Evolutionary conservation across 2,888 invertebrate species (phyloP).

Genomic region (Noctua pronuba): DNA sequence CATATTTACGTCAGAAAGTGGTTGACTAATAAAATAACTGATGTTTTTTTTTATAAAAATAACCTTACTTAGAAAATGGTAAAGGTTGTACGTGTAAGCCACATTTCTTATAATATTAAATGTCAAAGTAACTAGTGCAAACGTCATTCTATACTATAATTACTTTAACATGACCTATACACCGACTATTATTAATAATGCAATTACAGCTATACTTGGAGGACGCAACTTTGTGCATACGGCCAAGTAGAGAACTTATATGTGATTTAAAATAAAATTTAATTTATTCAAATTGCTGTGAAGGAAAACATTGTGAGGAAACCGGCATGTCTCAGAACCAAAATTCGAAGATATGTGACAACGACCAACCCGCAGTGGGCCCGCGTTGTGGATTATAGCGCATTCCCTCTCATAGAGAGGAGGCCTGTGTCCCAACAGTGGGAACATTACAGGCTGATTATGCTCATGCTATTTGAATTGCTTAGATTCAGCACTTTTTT

Average conservation of each 20-base stretch:
- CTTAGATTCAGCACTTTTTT: too few species aligned
- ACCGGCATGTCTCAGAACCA: too few species aligned
- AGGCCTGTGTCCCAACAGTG: too few species aligned
- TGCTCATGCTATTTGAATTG: too few species aligned
- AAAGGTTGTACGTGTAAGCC: constrained; percentile 9
- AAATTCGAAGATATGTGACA: too few species aligned
- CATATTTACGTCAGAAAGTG: constrained; percentile 8
- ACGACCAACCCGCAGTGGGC: too few species aligned
- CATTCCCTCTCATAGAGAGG: too few species aligned
- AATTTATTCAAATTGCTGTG: not conserved
- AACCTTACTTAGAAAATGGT: not conserved
- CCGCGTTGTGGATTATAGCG: too few species aligned
- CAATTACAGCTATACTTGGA: not conserved
- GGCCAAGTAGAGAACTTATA: not conserved
- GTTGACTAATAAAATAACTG: not conserved
- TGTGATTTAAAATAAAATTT: not conserved
- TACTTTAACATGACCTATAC: not conserved
- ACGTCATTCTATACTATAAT: constrained; percentile 21
- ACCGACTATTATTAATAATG: constrained; percentile 11
- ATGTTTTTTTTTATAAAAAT: constrained; percentile 1
- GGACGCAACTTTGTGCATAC: not conserved
- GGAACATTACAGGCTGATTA: too few species aligned
- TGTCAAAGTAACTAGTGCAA: constrained; percentile 36
- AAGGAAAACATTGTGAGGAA: not conserved
- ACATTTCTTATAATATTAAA: constrained; percentile 23